Evolutionary conservation across 2,797 vertebrate genomes (phyloP).

Genomic region (Muscicapa comitata): DNA sequence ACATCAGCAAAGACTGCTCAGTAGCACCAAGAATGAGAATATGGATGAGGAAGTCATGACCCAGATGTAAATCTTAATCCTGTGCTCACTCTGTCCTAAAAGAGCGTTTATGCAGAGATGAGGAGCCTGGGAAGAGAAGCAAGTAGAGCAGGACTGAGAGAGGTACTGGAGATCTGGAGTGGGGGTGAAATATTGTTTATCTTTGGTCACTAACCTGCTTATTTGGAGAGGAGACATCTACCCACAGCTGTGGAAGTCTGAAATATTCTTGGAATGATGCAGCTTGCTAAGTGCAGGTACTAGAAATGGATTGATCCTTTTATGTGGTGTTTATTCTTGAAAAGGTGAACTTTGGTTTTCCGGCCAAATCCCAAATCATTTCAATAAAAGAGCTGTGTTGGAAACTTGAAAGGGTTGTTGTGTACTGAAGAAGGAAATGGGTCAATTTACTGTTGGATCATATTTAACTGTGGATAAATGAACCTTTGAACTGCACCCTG

Average conservation of each 20-base stretch:
- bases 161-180: not conserved
- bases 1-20: rapidly evolving
- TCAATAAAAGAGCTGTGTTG: not conserved
- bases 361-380: not conserved
- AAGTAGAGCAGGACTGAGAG: not conserved
- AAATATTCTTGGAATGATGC: not conserved
- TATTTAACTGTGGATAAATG: not conserved
- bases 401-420: not conserved
- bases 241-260: not conserved
- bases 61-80: not conserved
- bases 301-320: not conserved
- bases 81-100: not conserved
- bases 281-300: not conserved
- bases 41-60: not conserved
- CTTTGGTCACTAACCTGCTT: not conserved
- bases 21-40: not conserved
- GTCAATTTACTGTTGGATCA: not conserved
- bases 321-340: not conserved
- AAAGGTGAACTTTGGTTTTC: not conserved
- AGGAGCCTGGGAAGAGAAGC: not conserved
- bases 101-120: not conserved
- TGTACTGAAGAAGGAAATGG: not conserved
- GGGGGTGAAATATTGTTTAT: not conserved
- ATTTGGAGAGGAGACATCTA: not conserved
- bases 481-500: not conserved